Percentiles rank a stretch among this genome's conserved stretches.
Evolutionary conservation across 2,797 vertebrate genomes (phyloP).

Genomic region (Podarcis lilfordi): DNA sequence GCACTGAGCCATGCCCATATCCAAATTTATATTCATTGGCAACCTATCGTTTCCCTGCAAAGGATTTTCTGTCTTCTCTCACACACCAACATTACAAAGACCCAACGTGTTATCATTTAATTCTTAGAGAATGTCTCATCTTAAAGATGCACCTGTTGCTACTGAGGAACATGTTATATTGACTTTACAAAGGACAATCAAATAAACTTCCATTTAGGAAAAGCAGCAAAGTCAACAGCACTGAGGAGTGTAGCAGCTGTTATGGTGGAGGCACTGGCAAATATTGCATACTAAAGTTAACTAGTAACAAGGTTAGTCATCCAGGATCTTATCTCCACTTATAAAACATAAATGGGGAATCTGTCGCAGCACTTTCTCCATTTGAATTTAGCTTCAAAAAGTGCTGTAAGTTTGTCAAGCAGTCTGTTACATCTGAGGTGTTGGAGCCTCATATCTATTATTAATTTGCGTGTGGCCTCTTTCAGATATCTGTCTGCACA

Average conservation of each 20-base stretch:
- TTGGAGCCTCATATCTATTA: background rate
- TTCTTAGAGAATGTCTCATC: background rate
- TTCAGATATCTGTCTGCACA: background rate
- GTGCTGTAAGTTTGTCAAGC: slow-evolving; percentile 16
- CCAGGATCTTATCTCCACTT: slow-evolving; percentile 10
- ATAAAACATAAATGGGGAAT: slow-evolving; percentile 35
- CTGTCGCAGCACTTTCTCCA: background rate
- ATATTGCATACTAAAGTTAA: slow-evolving; percentile 12
- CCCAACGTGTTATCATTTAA: background rate
- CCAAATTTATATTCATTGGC: background rate
- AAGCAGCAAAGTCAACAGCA: slow-evolving; percentile 4
- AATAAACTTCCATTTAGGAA: background rate
- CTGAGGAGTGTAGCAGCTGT: slow-evolving; percentile 7
- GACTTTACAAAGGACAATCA: background rate
- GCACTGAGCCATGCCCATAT: background rate
- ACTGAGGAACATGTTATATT: background rate
- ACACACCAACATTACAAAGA: background rate
- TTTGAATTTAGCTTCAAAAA: slow-evolving; percentile 5
- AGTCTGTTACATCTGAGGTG: background rate
- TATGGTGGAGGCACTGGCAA: background rate
- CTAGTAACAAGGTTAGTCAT: slow-evolving; percentile 21
- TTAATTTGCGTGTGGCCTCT: background rate
- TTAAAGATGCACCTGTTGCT: background rate
- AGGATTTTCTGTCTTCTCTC: background rate
- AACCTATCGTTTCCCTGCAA: background rate